Evolutionary conservation across 2,888 invertebrate species (phyloP), one percentile per base, ranked within the genome.

Genomic region (Drosophila mimica): DNA sequence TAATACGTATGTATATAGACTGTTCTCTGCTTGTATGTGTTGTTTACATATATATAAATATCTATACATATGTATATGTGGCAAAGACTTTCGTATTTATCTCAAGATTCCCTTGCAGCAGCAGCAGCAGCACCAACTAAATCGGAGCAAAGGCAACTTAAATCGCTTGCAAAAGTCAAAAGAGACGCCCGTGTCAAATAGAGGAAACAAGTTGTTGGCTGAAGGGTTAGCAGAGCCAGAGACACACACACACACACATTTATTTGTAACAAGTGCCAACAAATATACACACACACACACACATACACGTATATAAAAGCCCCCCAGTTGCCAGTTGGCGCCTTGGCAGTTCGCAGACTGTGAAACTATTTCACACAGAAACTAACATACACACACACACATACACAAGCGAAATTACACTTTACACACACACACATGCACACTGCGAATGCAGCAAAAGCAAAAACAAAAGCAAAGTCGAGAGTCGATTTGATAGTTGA

Each of bases 141-240:
- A 77, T 83, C 72, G 70, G 71, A 79, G 70, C 71, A 63, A 82
- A 82, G 69, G 64, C 69, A 74, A 73, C 73, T 40, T 28, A 56
- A 74, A 71, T 54, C 70, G 76, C 67, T 80, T 80, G 81, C 77
- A 80, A 82, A 79, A 88, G 83, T 71, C 88, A 81, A 77, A 85
- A 74, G 75, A 66, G 79, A 79, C 76, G 71, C 76, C 65, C 79
- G 77, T 75, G 84, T 88, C 84, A 87, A 85, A 87, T 87, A 84
- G 88, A 87, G 89, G 89, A 89, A 89, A 85, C 89, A 89, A 85
- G 85, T 85, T 89, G 85, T 65, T 74, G 78, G 81, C 65, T 64
- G 78, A 76, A 88, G 85, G 85, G 89, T 87, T 80, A 76, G 71
- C 69, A 53, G 57, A 68, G 46, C 49, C 48, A 70, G 74, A 43